Conservation (phyloP, 2,113 vertebrate genomes). For the Nansenia antarctica region DNA sequence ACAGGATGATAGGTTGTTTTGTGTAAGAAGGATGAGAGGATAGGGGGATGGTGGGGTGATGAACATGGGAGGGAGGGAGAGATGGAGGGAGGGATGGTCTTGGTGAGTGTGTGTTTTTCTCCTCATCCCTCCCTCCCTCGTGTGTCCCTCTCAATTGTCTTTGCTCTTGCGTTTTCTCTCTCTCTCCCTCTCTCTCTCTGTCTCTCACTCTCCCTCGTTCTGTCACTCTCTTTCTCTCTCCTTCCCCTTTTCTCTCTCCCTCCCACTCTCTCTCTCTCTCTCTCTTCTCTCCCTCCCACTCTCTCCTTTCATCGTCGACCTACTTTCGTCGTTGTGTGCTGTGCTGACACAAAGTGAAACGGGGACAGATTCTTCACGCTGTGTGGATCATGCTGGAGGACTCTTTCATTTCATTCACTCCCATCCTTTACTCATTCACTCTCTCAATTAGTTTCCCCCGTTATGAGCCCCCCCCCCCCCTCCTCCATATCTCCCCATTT, state of each 20-base stretch:
- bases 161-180: conserved; percentile 3
- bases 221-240: neutral
- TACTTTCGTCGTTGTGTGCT: conserved; percentile 58
- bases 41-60: neutral
- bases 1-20: neutral
- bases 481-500: neutral
- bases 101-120: neutral
- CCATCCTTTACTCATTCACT: conserved; percentile 26
- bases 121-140: neutral
- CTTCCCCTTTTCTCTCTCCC: conserved; percentile 25
- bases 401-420: conserved; percentile 21
- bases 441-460: conserved; percentile 20
- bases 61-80: no score
- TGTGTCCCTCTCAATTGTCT: neutral
- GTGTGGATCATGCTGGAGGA: conserved; percentile 44
- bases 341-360: conserved; percentile 56
- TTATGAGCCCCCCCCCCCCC: neutral
- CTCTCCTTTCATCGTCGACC: conserved; percentile 74
- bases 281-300: conserved; percentile 57
- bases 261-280: conserved; percentile 44
- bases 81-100: neutral
- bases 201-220: conserved; percentile 1
- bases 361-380: conserved; percentile 69
- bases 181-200: conserved; percentile 1
- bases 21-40: neutral